Evolutionary conservation across 2,113 vertebrate species (phyloP), one percentile per base, ranked within the genome.

Genomic region (Sphaerodactylus townsendi): DNA sequence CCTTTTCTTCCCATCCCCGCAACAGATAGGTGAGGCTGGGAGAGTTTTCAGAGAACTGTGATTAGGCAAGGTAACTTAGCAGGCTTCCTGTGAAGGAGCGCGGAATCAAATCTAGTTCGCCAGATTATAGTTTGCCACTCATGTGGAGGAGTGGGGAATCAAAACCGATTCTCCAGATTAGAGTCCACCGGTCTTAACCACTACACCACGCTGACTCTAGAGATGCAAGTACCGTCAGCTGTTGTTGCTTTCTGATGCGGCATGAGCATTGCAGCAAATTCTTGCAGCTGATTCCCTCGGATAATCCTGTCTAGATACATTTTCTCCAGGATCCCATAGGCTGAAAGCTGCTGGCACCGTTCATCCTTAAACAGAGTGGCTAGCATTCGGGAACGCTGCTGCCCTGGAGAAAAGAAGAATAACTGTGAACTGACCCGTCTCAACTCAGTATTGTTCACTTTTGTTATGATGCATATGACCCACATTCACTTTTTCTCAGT

Each of bases 221-320:
- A n/a, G n/a, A n/a, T n/a, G 28, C 1, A 78, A 15, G 68, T 95
- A 99, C 99, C 99, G 68, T 99, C 99, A 0, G 98, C 98, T 76
- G 98, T 99, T 75, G 99, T 99, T 62, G 99, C 99, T 92, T 99
- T 99, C 91, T 99, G 99, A 85, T 99, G 99, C 35, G 99, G 99
- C 98, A 99, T 99, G 23, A 99, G 93, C 98, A 99, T 99, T 56
- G 99, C 98, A 70, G 98, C 98, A 88, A 99, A 99, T 90, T 99
- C 99, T 71, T 99, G 98, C 87, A 99, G 95, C 84, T 99, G 99
- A 93, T 98, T 99, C 83, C 98, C 98, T 93, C 98, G 95, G 93
- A 99, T 99, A 91, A 99, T 99, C 65, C 99, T 97, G 90, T 99
- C 98, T 0, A 99, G 96, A 90, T 99, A 99, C 99, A 99, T 99